These are phyloP conservation scores for Stegastes partitus DNA, from an alignment of 2,113 vertebrate genomes.

Conservation along the genomic window DNA sequence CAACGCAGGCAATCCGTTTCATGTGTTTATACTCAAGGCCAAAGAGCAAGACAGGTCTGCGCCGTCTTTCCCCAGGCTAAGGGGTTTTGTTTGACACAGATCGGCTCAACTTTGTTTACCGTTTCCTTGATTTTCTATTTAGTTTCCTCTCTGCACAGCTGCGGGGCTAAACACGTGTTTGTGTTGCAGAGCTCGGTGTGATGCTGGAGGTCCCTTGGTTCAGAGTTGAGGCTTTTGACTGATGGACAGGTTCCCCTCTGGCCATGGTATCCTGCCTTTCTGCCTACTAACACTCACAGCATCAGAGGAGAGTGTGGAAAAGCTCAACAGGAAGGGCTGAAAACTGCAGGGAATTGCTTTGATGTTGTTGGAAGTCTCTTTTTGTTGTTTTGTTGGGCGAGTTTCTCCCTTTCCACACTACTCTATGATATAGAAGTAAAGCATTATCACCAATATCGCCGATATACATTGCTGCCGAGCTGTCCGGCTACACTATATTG, in stretches of 20 bases:
- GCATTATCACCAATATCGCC: neutral
- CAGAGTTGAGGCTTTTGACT: slow-evolving; percentile 64
- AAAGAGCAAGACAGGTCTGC: slow-evolving; percentile 56
- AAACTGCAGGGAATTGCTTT: slow-evolving; percentile 51
- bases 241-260: slow-evolving; percentile 70
- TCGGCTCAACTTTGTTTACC: slow-evolving; percentile 73
- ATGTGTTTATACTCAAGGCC: slow-evolving; percentile 70
- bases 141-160: slow-evolving; percentile 71
- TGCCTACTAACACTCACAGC: slow-evolving; percentile 33
- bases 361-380: slow-evolving; percentile 20
- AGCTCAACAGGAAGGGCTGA: slow-evolving; percentile 39
- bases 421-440: neutral
- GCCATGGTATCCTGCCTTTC: slow-evolving; percentile 56
- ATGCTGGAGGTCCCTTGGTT: slow-evolving; percentile 70
- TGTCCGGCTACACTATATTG: neutral
- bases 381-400: neutral
- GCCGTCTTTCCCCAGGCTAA: slow-evolving; percentile 66
- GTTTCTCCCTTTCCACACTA: neutral
- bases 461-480: neutral
- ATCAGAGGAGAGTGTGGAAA: slow-evolving; percentile 48
- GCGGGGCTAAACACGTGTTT: slow-evolving; percentile 71
- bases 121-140: slow-evolving; percentile 72
- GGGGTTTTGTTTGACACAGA: slow-evolving; percentile 71
- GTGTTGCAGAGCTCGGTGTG: slow-evolving; percentile 53
- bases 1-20: slow-evolving; percentile 60